Evolutionary conservation across 64 coral and sea anemone species (phyloP).

Genomic region (Platygyra sinensis): DNA sequence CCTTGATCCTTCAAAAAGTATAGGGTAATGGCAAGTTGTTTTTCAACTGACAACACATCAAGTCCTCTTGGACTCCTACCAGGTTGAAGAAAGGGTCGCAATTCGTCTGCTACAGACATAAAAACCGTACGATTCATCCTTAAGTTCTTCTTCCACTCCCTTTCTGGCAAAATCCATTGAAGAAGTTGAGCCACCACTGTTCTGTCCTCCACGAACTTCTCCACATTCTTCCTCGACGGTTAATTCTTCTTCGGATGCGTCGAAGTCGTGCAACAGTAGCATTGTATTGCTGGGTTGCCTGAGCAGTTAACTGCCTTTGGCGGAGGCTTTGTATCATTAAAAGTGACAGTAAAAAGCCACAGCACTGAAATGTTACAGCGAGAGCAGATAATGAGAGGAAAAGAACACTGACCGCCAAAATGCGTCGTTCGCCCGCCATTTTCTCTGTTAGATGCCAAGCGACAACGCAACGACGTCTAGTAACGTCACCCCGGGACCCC

Average conservation of each 20-base stretch:
- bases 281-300: too few species aligned
- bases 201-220: neutral
- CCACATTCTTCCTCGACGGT: neutral
- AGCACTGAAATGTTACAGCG: too few species aligned
- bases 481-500: too few species aligned
- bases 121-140: neutral
- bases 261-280: neutral
- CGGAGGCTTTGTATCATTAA: too few species aligned
- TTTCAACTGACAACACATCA: conserved; percentile 1
- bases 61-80: neutral
- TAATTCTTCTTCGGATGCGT: neutral
- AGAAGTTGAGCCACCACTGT: conserved; percentile 11
- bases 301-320: too few species aligned
- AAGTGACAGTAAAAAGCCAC: too few species aligned
- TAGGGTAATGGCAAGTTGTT: conserved; percentile 15
- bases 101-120: conserved; percentile 1
- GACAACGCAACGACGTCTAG: too few species aligned
- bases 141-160: conserved; percentile 25
- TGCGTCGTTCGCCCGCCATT: too few species aligned
- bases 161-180: neutral
- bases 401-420: too few species aligned
- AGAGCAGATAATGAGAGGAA: too few species aligned
- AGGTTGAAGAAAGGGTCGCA: conserved; percentile 3
- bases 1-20: conserved; percentile 44
- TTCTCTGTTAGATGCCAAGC: too few species aligned